Conservation (phyloP, 53 echinoderm and acorn worm genomes). For the Temnopleurus reevesii region DNA sequence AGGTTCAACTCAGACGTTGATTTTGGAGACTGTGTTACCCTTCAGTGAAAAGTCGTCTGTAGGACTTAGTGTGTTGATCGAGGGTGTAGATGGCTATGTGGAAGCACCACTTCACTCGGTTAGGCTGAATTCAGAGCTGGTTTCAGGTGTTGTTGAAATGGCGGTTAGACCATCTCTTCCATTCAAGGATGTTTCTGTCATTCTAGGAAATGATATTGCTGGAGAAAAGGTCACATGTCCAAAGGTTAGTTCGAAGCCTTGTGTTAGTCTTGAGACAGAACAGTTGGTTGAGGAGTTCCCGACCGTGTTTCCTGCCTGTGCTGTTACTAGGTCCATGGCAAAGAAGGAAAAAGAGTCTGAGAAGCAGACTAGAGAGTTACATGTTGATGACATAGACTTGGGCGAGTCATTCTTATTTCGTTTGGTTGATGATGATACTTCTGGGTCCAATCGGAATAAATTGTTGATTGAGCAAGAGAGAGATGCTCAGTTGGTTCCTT, state of each 20-base stretch:
- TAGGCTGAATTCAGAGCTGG: constrained; percentile 24
- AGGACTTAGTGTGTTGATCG: constrained; percentile 63
- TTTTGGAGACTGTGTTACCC: constrained; percentile 58
- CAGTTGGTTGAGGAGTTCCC: constrained; percentile 57
- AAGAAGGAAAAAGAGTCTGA: too few relatives aligned
- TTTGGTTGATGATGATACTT: constrained; percentile 12
- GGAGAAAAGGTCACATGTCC: too few relatives aligned
- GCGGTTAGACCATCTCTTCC: constrained; percentile 65
- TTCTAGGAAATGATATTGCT: too few relatives aligned
- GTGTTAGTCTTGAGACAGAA: too few relatives aligned
- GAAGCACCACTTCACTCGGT: constrained; percentile 54
- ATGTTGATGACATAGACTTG: neutral
- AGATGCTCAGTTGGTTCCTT: constrained; percentile 31
- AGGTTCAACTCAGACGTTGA: constrained; percentile 69
- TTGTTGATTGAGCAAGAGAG: constrained; percentile 52
- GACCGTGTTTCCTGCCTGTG: constrained; percentile 70
- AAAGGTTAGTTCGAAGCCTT: too few relatives aligned
- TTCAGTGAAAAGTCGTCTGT: constrained; percentile 38
- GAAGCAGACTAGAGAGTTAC: neutral
- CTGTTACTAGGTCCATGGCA: constrained; percentile 68
- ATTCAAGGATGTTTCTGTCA: constrained; percentile 58
- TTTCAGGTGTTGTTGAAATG: constrained; percentile 56
- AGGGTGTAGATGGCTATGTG: constrained; percentile 51
- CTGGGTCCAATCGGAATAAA: neutral
- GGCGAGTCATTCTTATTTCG: constrained; percentile 25